Base-by-base conservation (phyloP, 2,797 vertebrate species). In the Schizopygopsis malacanthus region DNA sequence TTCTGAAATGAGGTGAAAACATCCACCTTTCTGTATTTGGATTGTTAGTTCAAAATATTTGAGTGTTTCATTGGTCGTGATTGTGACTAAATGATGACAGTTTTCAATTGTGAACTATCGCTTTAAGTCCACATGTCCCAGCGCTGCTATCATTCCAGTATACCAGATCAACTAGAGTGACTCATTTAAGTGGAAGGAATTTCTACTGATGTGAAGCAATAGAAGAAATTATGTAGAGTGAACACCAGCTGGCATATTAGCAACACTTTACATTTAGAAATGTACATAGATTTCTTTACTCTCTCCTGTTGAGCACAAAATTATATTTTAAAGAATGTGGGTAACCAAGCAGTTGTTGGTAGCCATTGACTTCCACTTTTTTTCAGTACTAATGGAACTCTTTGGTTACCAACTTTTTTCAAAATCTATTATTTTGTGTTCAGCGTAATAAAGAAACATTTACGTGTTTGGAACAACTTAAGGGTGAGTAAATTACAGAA, bases 181-280 rank as follows among this genome's bases (percentile, higher is more conserved):
- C 28, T 77, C 6, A 56, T 77, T 56, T 39, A 10, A 76, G 73
- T 56, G 28, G 73, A 77, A 77, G 50, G 50, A 77, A 77, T 77
- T 56, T 77, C 50, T 39, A 54, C 47, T 11, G 22, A n/a, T 56
- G 20, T 56, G 56, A 77, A 56, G 73, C 50, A 56, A 22, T 54
- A 18, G 50, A 56, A 77, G 28, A 77, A 77, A 56, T 77, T 56
- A 11, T 56, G 73, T 77, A 20, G 50, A 15, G 33, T 12, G 18
- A 79, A 61, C 4, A 56, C 77, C 77, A 43, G 22, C 39, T 63
- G 56, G 77, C 56, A 63, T 11, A 63, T 79, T 45, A 45, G 39
- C 13, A 63, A 84, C 50, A 28, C 52, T 15, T 63, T 33, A 33
- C 33, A 33, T 33, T 33, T 33, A 33, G 8, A 43, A 43, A 61